phyloP scores from a whole-genome alignment of 2,113 vertebrate species.

The Tupaia tana region DNA sequence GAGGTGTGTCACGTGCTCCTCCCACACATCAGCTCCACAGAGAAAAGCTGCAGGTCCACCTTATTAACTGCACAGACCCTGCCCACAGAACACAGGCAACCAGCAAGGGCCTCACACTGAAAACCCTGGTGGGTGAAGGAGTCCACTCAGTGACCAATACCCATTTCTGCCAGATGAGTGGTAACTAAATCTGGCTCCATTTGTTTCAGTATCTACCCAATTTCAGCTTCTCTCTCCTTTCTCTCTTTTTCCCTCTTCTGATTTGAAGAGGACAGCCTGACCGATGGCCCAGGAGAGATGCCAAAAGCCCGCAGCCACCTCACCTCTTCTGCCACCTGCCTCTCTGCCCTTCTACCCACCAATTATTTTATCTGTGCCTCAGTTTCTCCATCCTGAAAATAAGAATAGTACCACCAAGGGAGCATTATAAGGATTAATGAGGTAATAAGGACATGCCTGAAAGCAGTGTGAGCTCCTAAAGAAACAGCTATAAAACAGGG shows the following conservation, averaged over 20 bases:
- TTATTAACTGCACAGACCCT: neutral
- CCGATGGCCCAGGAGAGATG: neutral
- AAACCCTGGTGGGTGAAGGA: neutral
- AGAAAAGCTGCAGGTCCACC: neutral
- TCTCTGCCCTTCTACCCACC: neutral
- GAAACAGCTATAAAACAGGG: neutral
- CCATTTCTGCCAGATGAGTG: neutral
- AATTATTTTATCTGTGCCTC: slow-evolving; percentile 54
- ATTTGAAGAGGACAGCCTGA: neutral
- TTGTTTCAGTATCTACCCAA: neutral
- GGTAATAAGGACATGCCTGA: slow-evolving; percentile 35
- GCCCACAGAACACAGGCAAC: fast-evolving
- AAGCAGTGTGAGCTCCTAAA: neutral
- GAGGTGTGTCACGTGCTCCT: fast-evolving
- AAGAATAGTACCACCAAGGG: neutral
- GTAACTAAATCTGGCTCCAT: neutral
- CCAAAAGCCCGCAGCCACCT: fast-evolving
- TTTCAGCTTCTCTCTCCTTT: neutral
- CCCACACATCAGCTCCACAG: fast-evolving
- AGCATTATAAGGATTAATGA: slow-evolving; percentile 27
- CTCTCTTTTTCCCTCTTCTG: too few relatives aligned
- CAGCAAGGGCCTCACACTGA: neutral
- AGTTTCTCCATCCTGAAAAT: slow-evolving; percentile 38
- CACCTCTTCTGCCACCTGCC: neutral
- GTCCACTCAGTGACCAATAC: neutral